These are phyloP conservation scores for Galagoides demidoff DNA, from an alignment of 2,797 vertebrate species.

Conservation along the genomic window DNA sequence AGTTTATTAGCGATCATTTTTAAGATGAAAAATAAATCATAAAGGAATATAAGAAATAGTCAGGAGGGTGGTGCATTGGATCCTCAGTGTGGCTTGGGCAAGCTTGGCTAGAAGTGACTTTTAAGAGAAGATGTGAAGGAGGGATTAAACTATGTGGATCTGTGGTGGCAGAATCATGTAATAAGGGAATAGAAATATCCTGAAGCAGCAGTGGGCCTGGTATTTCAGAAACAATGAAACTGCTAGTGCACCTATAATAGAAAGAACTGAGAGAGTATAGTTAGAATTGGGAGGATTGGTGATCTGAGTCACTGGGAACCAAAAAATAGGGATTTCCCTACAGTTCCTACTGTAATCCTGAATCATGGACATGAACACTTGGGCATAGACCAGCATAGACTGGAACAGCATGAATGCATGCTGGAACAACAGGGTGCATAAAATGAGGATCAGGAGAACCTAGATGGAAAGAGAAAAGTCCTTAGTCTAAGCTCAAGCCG, in stretches of 20 bases:
- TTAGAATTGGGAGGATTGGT: no score
- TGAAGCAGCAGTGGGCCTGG: no score
- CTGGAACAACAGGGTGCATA: not conserved
- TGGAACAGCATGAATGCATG: not conserved
- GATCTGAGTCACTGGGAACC: not conserved
- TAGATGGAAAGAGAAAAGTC: not conserved
- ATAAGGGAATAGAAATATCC: not conserved
- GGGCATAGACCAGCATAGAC: not conserved
- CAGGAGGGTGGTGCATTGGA: not conserved
- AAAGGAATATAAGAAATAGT: not conserved
- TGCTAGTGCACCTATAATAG: no score
- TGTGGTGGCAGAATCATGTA: no score
- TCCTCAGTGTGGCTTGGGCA: not conserved
- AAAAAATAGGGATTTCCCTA: not conserved
- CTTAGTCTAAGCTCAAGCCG: not conserved
- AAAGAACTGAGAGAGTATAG: rapidly evolving
- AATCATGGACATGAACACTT: no score
- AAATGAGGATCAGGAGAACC: not conserved
- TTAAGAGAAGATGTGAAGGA: not conserved
- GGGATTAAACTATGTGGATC: no score
- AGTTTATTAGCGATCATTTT: not conserved
- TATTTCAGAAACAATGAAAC: not conserved
- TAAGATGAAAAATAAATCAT: not conserved
- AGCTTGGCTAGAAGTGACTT: not conserved
- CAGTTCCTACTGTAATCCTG: not conserved